phyloP scores from a whole-genome alignment of 2,797 vertebrate genomes.

The Anabas testudineus region DNA sequence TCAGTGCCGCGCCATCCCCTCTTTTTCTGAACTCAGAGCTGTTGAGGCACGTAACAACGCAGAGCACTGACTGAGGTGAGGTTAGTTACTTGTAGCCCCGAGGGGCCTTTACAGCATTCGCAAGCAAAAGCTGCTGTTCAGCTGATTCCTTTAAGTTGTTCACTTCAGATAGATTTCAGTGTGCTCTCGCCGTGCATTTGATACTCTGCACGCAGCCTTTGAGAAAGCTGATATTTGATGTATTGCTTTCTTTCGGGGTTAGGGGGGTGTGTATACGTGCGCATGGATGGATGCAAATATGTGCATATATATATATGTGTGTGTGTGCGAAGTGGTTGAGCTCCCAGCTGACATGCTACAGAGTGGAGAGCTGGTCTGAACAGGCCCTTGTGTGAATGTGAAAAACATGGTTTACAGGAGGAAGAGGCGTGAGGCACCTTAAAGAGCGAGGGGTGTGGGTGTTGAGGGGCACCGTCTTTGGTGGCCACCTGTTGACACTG shows the following conservation, averaged over 20 bases:
- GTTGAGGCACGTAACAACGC: slow-evolving; percentile 69
- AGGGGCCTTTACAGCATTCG: slow-evolving; percentile 42
- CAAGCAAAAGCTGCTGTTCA: slow-evolving; percentile 45
- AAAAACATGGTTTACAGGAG: slow-evolving; percentile 71
- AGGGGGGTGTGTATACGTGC: not conserved
- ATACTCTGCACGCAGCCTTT: slow-evolving; percentile 41
- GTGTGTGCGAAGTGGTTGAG: slow-evolving; percentile 48
- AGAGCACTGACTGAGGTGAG: slow-evolving; percentile 61
- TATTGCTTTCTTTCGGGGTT: slow-evolving; percentile 32
- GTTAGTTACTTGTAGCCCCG: slow-evolving; percentile 61
- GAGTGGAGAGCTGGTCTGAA: slow-evolving; percentile 77
- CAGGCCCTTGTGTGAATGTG: slow-evolving; percentile 77
- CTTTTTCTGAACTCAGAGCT: slow-evolving; percentile 51
- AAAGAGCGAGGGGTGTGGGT: slow-evolving; percentile 47
- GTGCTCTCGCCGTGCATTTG: slow-evolving; percentile 27
- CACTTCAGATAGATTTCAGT: slow-evolving; percentile 39
- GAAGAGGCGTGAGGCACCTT: slow-evolving; percentile 70
- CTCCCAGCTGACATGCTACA: slow-evolving; percentile 62
- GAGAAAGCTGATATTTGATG: slow-evolving; percentile 39
- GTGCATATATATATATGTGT: slow-evolving; percentile 41
- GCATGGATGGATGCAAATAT: slow-evolving; percentile 22
- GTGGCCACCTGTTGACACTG: slow-evolving; percentile 85
- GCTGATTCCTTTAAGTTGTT: slow-evolving; percentile 36
- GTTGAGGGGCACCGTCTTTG: slow-evolving; percentile 59
- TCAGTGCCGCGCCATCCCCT: slow-evolving; percentile 19